Conservation (phyloP, 2,113 vertebrate genomes). For the Brachyhypopomus gauderio region DNA sequence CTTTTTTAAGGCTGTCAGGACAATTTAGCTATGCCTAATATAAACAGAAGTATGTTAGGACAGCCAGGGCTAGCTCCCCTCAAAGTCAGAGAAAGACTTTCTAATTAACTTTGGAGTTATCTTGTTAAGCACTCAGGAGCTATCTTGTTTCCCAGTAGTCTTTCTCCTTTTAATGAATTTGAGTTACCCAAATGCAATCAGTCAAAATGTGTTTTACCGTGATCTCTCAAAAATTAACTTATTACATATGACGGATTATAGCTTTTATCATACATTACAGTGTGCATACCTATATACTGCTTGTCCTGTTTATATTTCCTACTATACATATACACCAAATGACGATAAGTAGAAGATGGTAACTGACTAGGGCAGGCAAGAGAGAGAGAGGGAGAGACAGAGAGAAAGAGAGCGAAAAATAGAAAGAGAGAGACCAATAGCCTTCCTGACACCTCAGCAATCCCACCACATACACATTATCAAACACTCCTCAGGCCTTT, state of each 20-base stretch:
- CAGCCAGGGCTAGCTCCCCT: constrained; percentile 1
- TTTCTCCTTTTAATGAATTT: not conserved
- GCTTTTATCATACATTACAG: not conserved
- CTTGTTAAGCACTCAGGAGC: not conserved
- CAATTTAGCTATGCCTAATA: constrained; percentile 6
- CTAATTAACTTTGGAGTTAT: constrained; percentile 16
- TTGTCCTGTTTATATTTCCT: not conserved
- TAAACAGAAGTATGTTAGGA: not conserved
- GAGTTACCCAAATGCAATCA: not conserved
- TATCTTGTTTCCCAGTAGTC: not conserved
- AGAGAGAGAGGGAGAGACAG: not conserved
- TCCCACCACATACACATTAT: not conserved
- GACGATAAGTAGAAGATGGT: not conserved
- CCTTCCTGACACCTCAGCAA: not conserved
- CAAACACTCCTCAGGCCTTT: not conserved
- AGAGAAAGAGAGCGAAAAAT: not conserved
- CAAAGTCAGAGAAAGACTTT: constrained; percentile 14
- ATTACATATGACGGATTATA: too few species aligned
- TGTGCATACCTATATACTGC: not conserved
- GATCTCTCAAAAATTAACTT: not conserved
- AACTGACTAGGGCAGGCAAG: not conserved
- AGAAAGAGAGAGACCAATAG: not conserved
- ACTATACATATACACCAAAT: not conserved
- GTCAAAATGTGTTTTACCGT: not conserved
- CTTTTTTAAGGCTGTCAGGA: constrained; percentile 6